Evolutionary conservation across 2,797 vertebrate genomes (phyloP).

Genomic region (Champsocephalus gunnari): DNA sequence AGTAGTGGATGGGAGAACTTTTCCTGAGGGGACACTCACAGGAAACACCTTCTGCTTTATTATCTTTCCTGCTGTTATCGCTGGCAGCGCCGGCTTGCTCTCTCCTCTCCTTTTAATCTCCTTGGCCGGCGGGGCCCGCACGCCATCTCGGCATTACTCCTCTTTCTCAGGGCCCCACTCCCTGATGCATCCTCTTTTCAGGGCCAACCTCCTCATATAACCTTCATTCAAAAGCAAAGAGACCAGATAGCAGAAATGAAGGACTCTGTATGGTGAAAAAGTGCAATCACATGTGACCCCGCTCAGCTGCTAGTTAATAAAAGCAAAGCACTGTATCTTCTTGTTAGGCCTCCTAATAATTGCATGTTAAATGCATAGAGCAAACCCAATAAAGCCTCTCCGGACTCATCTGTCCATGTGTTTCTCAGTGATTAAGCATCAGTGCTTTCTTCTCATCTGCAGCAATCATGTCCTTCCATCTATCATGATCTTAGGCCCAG

Average conservation of each 20-base stretch:
- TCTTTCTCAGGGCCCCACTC: constrained; percentile 59
- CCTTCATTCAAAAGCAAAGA: constrained; percentile 41
- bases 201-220: constrained; percentile 51
- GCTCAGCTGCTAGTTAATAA: constrained; percentile 37
- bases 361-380: constrained; percentile 40
- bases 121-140: constrained; percentile 45
- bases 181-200: constrained; percentile 35
- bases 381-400: constrained; percentile 42
- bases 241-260: constrained; percentile 34
- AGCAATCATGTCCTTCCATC: constrained; percentile 61
- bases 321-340: constrained; percentile 23
- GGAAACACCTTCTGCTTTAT: constrained; percentile 79
- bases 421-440: constrained; percentile 56
- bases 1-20: constrained; percentile 30
- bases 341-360: constrained; percentile 37
- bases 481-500: constrained; percentile 51
- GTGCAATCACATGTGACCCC: constrained; percentile 38
- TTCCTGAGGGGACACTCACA: constrained; percentile 67
- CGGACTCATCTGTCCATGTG: constrained; percentile 27
- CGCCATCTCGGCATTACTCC: constrained; percentile 53
- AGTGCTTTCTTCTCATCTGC: constrained; percentile 57
- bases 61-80: constrained; percentile 81
- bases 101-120: constrained; percentile 70
- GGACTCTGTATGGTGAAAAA: constrained; percentile 19
- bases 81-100: constrained; percentile 65